Conservation (phyloP, 2,888 invertebrate genomes). For the Ochropacha duplaris region DNA sequence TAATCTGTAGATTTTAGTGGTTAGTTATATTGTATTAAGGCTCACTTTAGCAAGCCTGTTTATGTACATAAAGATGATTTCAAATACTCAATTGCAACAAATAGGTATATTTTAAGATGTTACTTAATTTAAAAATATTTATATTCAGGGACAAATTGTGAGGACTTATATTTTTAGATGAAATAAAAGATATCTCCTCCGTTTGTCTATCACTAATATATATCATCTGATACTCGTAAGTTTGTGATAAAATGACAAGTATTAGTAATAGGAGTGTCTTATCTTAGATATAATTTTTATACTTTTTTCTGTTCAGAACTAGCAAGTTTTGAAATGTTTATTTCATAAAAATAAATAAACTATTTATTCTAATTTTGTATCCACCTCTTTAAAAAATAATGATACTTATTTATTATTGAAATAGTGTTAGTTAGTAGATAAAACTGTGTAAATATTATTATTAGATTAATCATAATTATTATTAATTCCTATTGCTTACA, state of each 20-base stretch:
- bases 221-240: constrained; percentile 38
- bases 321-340: too few relatives aligned
- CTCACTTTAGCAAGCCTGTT: neutral
- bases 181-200: constrained; percentile 76
- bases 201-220: constrained; percentile 52
- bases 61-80: neutral
- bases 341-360: neutral
- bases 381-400: constrained; percentile 3
- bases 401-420: neutral
- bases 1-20: neutral
- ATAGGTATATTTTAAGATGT: neutral
- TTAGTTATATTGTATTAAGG: neutral
- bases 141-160: constrained; percentile 60
- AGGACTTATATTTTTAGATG: constrained; percentile 71
- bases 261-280: constrained; percentile 16
- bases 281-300: too few relatives aligned
- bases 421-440: neutral
- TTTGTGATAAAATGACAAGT: constrained; percentile 57
- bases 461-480: constrained; percentile 12
- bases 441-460: neutral
- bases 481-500: constrained; percentile 15
- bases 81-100: neutral
- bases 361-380: constrained; percentile 7
- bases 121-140: constrained; percentile 1
- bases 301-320: too few relatives aligned